phyloP scores from a whole-genome alignment of 2,797 vertebrate species.

The Lepus oiostolus region DNA sequence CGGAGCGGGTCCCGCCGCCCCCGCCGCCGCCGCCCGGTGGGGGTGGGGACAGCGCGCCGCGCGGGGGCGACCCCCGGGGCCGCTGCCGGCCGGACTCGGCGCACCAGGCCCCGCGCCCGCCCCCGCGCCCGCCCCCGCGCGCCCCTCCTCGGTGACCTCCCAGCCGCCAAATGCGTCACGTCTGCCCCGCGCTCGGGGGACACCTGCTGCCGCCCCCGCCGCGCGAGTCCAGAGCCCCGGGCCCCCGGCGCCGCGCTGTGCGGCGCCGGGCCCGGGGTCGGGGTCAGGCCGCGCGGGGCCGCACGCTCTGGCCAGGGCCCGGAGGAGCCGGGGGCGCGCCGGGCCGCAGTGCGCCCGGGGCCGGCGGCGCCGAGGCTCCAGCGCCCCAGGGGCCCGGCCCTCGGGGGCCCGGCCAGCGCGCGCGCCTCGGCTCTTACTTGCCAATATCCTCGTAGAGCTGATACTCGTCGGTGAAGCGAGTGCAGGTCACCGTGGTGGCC shows the following conservation, averaged over 20 bases:
- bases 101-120: not conserved
- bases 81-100: not conserved
- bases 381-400: not conserved
- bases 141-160: conserved; percentile 57
- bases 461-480: conserved; percentile 97
- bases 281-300: not conserved
- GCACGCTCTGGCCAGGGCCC: not conserved
- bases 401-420: not conserved
- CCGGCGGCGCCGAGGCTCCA: conserved; percentile 7
- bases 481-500: conserved; percentile 96
- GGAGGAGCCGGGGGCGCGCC: not conserved
- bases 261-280: not conserved
- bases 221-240: conserved; percentile 19
- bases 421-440: conserved; percentile 92
- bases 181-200: conserved; percentile 77
- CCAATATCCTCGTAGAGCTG: conserved; percentile 98
- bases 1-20: not conserved
- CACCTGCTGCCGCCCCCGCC: conserved; percentile 80
- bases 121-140: not conserved
- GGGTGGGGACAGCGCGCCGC: conserved; percentile 56
- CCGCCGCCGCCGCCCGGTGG: conserved; percentile 8
- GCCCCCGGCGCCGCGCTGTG: not conserved
- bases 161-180: conserved; percentile 85
- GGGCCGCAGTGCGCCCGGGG: not conserved
- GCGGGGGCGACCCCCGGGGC: not conserved